These are phyloP conservation scores for Metopolophium dirhodum DNA, from an alignment of 1,140 invertebrate species.

Conservation along the genomic window DNA sequence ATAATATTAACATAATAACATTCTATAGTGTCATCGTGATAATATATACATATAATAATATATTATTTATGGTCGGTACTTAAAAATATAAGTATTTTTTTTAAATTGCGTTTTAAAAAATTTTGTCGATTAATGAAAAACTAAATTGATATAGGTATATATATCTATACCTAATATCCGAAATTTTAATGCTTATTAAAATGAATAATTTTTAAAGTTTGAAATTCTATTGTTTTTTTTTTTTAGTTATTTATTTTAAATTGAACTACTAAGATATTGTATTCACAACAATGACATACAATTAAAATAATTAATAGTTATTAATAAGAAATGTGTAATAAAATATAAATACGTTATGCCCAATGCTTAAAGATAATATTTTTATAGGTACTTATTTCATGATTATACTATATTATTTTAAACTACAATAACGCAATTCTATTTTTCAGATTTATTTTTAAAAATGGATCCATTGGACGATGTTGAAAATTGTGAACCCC, in stretches of 20 bases:
- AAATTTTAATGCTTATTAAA: not conserved
- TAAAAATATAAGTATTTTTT: not conserved
- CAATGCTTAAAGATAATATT: not conserved
- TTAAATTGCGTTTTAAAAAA: too few species aligned
- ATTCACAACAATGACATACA: too few species aligned
- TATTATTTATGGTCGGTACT: not conserved
- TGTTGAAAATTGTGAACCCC: slow-evolving; percentile 35
- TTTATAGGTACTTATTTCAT: not conserved
- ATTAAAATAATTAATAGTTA: not conserved
- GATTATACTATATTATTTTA: not conserved
- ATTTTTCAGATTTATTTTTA: slow-evolving; percentile 37
- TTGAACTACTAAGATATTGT: too few species aligned
- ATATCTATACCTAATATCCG: too few species aligned
- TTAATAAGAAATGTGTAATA: not conserved
- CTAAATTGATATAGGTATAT: too few species aligned
- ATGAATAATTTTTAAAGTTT: not conserved
- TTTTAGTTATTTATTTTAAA: not conserved
- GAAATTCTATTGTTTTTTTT: not conserved
- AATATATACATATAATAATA: not conserved
- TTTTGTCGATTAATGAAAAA: too few species aligned
- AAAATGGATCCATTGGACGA: slow-evolving; percentile 34
- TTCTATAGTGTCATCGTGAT: not conserved
- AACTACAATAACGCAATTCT: not conserved
- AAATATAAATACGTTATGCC: not conserved
- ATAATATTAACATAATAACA: not conserved